These are phyloP conservation scores for Tachina lurida DNA, from an alignment of 2,888 invertebrate genomes.

Conservation along the genomic window DNA sequence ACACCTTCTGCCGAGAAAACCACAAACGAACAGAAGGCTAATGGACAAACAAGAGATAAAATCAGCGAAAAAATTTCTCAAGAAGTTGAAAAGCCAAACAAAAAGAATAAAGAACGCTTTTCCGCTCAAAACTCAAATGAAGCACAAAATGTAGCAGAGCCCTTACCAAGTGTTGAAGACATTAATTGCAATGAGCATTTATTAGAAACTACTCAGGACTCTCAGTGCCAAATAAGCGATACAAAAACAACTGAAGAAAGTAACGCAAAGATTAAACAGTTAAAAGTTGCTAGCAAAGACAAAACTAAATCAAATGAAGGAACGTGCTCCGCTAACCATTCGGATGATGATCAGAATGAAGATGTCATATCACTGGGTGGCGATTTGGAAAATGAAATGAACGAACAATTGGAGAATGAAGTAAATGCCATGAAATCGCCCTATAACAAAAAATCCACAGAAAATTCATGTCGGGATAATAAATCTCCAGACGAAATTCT, in stretches of 20 bases:
- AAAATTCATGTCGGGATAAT: constrained; percentile 43
- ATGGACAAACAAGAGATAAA: constrained; percentile 28
- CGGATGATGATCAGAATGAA: constrained; percentile 81
- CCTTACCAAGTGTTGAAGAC: background rate
- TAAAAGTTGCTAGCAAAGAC: constrained; percentile 29
- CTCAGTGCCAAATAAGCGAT: background rate
- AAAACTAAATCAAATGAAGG: constrained; percentile 28
- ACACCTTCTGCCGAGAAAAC: constrained; percentile 12
- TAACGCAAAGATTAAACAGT: background rate
- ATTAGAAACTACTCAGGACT: constrained; percentile 8
- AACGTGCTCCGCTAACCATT: constrained; percentile 54
- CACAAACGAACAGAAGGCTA: background rate
- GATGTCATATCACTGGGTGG: constrained; percentile 82
- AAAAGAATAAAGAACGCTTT: background rate
- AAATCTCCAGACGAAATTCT: constrained; percentile 73
- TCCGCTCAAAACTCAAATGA: background rate
- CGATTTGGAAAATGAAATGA: constrained; percentile 82
- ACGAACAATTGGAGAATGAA: constrained; percentile 79
- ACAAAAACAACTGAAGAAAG: constrained; percentile 8
- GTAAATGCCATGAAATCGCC: constrained; percentile 68
- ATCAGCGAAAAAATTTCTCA: constrained; percentile 71
- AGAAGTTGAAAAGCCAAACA: constrained; percentile 63
- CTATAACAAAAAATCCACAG: constrained; percentile 29
- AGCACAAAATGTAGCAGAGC: background rate
- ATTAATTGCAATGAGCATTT: background rate